Conservation (phyloP, 2,113 vertebrate species). For the Lophotis ruficrista region DNA sequence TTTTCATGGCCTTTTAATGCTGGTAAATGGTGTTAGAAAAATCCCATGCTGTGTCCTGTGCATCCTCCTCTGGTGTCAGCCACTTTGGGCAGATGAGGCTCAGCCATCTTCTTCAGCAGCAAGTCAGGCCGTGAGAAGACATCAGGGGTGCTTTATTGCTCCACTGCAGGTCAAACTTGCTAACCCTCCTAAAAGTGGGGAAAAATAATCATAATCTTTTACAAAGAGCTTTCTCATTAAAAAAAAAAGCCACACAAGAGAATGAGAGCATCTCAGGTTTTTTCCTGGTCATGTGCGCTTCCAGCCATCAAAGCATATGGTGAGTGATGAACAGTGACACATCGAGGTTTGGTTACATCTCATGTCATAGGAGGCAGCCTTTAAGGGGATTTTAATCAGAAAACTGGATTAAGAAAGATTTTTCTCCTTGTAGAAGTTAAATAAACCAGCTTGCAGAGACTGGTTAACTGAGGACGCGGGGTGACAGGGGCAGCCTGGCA, state of each 20-base stretch:
- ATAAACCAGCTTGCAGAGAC: neutral
- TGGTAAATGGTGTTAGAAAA: neutral
- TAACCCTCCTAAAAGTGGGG: neutral
- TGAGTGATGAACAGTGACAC: neutral
- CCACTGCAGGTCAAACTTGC: neutral
- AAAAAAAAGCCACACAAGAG: too few relatives aligned
- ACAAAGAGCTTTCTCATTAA: neutral
- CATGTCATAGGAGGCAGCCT: neutral
- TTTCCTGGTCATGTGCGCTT: accelerated
- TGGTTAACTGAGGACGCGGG: neutral
- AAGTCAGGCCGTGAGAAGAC: neutral
- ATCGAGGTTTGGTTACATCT: accelerated
- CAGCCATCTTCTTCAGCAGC: neutral
- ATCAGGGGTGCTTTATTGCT: neutral
- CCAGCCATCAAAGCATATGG: neutral
- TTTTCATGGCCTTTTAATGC: neutral
- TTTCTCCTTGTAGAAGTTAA: neutral
- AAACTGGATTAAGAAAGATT: neutral
- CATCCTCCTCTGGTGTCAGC: neutral
- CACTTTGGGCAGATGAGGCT: neutral
- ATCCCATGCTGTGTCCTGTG: neutral
- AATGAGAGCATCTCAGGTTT: neutral
- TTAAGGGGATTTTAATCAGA: neutral
- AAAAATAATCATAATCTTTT: neutral
- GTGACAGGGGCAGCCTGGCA: neutral